phyloP scores from a whole-genome alignment of 2,797 vertebrate species.

The Poecilia wingei region DNA sequence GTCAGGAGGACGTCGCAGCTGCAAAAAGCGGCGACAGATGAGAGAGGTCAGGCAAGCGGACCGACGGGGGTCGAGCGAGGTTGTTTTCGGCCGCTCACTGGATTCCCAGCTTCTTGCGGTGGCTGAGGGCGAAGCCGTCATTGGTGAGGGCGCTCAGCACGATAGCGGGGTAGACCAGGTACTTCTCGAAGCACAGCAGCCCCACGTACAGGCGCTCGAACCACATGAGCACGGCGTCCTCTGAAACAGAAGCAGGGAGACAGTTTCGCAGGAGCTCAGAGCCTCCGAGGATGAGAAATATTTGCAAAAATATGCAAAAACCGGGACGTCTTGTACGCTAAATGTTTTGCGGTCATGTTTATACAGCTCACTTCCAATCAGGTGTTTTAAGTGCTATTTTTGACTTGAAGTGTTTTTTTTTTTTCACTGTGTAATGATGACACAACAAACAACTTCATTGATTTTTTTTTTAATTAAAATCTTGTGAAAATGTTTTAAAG shows the following conservation, averaged over 20 bases:
- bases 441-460: neutral
- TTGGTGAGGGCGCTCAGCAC: constrained; percentile 94
- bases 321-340: neutral
- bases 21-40: constrained; percentile 23
- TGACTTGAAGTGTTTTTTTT: neutral
- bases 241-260: constrained; percentile 75
- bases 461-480: neutral
- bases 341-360: neutral
- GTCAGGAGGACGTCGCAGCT: constrained; percentile 96
- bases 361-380: neutral
- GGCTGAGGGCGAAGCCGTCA: constrained; percentile 93
- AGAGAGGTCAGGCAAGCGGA: constrained; percentile 26
- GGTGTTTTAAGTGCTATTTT: neutral
- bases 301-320: neutral
- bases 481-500: neutral
- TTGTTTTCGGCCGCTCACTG: constrained; percentile 85
- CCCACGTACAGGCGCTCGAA: constrained; percentile 97
- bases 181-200: constrained; percentile 96
- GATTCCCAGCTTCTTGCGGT: constrained; percentile 91
- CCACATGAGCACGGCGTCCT: constrained; percentile 96
- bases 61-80: constrained; percentile 1
- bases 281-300: neutral
- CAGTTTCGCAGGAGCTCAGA: neutral
- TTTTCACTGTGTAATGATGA: neutral
- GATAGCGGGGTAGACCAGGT: constrained; percentile 94